Percentiles rank a stretch among this genome's conserved stretches.
phyloP scores from a whole-genome alignment of 1,140 invertebrate genomes.

The Tetraneura akinire region DNA sequence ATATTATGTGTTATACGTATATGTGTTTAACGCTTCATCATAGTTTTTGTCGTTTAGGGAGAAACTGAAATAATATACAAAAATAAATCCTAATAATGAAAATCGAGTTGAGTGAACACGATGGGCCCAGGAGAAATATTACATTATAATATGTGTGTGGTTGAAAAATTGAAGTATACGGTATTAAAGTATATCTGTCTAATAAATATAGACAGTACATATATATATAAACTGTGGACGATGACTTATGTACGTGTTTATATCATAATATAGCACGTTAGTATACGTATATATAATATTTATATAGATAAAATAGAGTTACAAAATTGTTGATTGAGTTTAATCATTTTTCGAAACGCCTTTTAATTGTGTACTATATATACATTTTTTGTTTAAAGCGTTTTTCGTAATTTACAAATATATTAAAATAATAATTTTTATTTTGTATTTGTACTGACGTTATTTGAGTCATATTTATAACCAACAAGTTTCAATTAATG shows the following conservation, averaged over 20 bases:
- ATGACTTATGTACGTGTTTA: not conserved
- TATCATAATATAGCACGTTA: not conserved
- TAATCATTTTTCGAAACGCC: no score
- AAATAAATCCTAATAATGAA: constrained; percentile 40
- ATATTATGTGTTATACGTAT: not conserved
- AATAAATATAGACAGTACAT: no score
- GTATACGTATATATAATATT: not conserved
- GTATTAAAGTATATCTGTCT: not conserved
- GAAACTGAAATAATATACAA: constrained; percentile 1
- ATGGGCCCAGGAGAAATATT: not conserved
- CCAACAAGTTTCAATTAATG: no score
- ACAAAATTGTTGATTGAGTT: no score
- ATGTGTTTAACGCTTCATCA: not conserved
- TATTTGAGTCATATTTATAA: no score
- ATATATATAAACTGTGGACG: not conserved
- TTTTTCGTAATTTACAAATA: no score
- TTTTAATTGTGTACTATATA: no score
- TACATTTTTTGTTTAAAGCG: no score
- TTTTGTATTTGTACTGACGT: no score
- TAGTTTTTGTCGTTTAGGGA: not conserved
- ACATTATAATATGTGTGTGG: not conserved
- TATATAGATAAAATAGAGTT: no score
- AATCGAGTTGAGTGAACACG: constrained; percentile 13
- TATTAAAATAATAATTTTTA: no score
- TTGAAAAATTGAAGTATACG: constrained; percentile 5